Conservation (phyloP, 1,140 invertebrate species). For the Meteorus sp. region DNA sequence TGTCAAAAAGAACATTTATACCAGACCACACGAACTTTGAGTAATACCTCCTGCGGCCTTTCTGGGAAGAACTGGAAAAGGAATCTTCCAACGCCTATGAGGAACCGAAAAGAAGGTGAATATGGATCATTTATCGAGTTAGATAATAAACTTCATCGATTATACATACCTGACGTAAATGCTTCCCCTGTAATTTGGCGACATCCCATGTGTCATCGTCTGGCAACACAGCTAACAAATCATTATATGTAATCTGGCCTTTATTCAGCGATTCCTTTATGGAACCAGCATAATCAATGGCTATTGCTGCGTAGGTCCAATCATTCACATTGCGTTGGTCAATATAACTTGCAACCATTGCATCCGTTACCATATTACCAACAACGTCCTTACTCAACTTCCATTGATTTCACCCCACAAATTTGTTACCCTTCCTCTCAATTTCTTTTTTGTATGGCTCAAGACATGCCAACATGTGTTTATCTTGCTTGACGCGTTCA, state of each 20-base stretch:
- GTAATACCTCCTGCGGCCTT: constrained; percentile 17
- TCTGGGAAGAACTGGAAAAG: constrained; percentile 20
- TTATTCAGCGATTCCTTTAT: constrained; percentile 64
- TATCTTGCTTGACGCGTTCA: constrained; percentile 63
- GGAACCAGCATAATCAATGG: constrained; percentile 71
- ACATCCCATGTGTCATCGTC: constrained; percentile 73
- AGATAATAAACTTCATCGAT: no score
- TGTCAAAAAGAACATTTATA: constrained; percentile 56
- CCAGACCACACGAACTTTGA: constrained; percentile 47
- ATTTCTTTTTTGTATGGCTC: constrained; percentile 65
- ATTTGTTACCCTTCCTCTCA: constrained; percentile 60
- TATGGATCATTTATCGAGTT: not conserved
- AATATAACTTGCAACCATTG: constrained; percentile 64
- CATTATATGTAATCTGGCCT: constrained; percentile 67
- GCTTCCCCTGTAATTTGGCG: constrained; percentile 65
- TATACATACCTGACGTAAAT: constrained; percentile 64
- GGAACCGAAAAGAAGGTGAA: not conserved
- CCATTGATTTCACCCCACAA: constrained; percentile 63
- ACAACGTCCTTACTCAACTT: constrained; percentile 64
- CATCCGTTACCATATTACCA: constrained; percentile 75
- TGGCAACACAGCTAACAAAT: constrained; percentile 67
- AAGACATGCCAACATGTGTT: constrained; percentile 58
- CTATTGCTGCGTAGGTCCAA: constrained; percentile 74
- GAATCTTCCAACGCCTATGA: constrained; percentile 31
- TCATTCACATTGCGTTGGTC: constrained; percentile 39